Percentiles rank a stretch among this genome's conserved stretches.
These are phyloP conservation scores for Neosalanx taihuensis DNA, from an alignment of 2,797 vertebrate genomes.

Conservation along the genomic window DNA sequence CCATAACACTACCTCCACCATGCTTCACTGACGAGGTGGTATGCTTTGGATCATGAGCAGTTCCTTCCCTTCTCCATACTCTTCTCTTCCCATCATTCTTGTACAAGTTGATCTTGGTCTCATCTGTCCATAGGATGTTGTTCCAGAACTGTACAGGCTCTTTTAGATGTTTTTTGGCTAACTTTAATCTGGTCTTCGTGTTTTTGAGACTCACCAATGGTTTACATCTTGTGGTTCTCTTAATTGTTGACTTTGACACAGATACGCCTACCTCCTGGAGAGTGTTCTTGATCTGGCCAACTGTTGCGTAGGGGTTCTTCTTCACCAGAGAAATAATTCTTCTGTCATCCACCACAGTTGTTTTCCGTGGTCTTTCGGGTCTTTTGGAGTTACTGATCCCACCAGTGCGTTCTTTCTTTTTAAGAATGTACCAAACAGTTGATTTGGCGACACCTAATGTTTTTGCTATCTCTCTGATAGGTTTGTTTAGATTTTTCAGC, in stretches of 20 bases:
- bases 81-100: too few relatives aligned
- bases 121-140: too few relatives aligned
- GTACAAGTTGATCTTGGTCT: too few relatives aligned
- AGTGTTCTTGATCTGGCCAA: constrained; percentile 21
- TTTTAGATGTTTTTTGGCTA: too few relatives aligned
- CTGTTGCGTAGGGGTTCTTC: constrained; percentile 29
- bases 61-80: too few relatives aligned
- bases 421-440: constrained; percentile 34
- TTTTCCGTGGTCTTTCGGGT: constrained; percentile 35
- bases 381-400: constrained; percentile 37
- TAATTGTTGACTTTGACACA: not conserved
- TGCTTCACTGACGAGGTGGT: too few relatives aligned
- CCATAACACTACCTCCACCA: too few relatives aligned
- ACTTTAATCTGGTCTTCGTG: too few relatives aligned
- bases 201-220: too few relatives aligned
- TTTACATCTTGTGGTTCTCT: too few relatives aligned
- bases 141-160: too few relatives aligned
- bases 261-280: constrained; percentile 27
- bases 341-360: constrained; percentile 33
- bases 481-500: constrained; percentile 33
- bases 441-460: constrained; percentile 23
- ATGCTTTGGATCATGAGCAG: too few relatives aligned
- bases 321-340: constrained; percentile 37
- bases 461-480: constrained; percentile 20
- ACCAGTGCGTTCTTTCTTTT: constrained; percentile 31